These are phyloP conservation scores for Aethes cnicana DNA, from an alignment of 2,888 invertebrate species.

Conservation along the genomic window DNA sequence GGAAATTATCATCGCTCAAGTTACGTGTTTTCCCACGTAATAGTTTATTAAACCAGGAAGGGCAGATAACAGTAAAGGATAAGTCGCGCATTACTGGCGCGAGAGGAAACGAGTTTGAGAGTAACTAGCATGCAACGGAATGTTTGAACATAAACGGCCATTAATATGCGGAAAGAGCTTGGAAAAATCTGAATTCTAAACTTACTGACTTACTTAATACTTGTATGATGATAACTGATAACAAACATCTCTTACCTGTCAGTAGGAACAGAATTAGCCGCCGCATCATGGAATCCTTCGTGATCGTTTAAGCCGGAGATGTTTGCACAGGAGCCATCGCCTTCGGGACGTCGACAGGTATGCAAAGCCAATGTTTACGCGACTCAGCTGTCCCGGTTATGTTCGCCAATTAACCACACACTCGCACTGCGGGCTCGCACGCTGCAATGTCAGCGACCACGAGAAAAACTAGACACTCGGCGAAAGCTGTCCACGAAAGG, in stretches of 20 bases:
- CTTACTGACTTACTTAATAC: too few relatives aligned
- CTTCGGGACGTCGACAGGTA: slow-evolving; percentile 55
- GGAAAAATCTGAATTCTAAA: neutral
- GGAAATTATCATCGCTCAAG: too few relatives aligned
- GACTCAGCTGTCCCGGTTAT: slow-evolving; percentile 73
- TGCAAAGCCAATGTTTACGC: slow-evolving; percentile 70
- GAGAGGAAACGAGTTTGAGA: slow-evolving; percentile 20
- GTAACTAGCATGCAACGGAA: slow-evolving; percentile 6
- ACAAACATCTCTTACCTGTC: slow-evolving; percentile 62
- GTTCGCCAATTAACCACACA: slow-evolving; percentile 78
- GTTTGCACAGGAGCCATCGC: slow-evolving; percentile 58
- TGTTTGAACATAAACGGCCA: slow-evolving; percentile 20
- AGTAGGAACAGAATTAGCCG: slow-evolving; percentile 65
- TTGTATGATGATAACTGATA: neutral
- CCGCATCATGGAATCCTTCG: slow-evolving; percentile 64
- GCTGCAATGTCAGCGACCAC: slow-evolving; percentile 81
- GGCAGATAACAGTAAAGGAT: slow-evolving; percentile 1
- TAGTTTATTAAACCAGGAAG: neutral
- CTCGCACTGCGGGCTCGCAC: slow-evolving; percentile 80
- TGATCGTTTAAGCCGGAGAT: slow-evolving; percentile 51
- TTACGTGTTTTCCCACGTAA: neutral
- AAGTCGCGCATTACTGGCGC: slow-evolving; percentile 7
- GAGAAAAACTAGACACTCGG: slow-evolving; percentile 73
- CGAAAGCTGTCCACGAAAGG: slow-evolving; percentile 61
- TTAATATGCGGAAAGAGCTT: slow-evolving; percentile 3